Conservation (phyloP, 2,888 invertebrate genomes). For the Metopia argyrocephala region DNA sequence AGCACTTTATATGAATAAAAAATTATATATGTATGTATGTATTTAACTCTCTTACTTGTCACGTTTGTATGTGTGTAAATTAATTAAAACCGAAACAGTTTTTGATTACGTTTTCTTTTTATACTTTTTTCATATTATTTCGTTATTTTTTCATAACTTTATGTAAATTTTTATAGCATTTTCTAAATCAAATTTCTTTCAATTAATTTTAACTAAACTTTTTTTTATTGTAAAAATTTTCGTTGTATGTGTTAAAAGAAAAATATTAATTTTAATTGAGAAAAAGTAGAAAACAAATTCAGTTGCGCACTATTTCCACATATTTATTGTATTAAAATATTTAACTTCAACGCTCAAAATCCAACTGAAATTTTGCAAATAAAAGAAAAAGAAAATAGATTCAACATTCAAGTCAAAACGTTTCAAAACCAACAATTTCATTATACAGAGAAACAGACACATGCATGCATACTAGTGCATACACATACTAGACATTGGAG, state of each 20-base stretch:
- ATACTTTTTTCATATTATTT: background rate
- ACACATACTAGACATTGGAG: background rate
- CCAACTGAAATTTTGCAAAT: conserved; percentile 62
- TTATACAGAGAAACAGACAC: background rate
- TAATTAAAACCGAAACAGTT: conserved; percentile 9
- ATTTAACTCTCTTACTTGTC: conserved; percentile 38
- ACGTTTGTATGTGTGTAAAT: background rate
- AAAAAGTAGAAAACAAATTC: background rate
- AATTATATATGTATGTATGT: background rate
- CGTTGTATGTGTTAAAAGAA: background rate
- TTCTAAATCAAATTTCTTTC: conserved; percentile 23
- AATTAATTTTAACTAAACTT: conserved; percentile 35
- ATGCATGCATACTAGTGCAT: background rate
- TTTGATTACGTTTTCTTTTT: background rate
- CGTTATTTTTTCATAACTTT: background rate
- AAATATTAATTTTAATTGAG: background rate
- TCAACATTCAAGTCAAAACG: conserved; percentile 21
- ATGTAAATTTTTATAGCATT: conserved; percentile 15
- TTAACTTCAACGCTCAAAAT: conserved; percentile 62
- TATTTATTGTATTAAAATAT: conserved; percentile 30
- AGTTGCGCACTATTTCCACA: conserved; percentile 40
- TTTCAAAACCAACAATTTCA: background rate
- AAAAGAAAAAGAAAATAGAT: conserved; percentile 62
- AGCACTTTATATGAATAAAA: conserved; percentile 20
- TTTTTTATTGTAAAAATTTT: conserved; percentile 39